phyloP scores from a whole-genome alignment of 2,113 vertebrate genomes.

The Callopanchax toddi region DNA sequence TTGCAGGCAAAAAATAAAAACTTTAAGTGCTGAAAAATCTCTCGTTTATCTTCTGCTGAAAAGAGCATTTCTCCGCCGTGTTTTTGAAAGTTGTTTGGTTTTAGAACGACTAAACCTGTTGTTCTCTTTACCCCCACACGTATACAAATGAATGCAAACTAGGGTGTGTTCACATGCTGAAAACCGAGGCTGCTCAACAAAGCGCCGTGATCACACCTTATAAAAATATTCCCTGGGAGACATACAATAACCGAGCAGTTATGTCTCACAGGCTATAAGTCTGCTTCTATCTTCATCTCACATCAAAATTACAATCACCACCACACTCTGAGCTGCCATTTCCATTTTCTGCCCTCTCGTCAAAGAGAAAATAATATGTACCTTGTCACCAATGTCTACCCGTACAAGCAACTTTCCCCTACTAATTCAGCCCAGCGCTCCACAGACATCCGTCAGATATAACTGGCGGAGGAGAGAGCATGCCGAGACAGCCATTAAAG shows the following conservation, averaged over 20 bases:
- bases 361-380: constrained; percentile 74
- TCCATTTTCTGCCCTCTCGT: constrained; percentile 71
- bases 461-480: constrained; percentile 67
- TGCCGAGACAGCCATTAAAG: constrained; percentile 79
- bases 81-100: constrained; percentile 8
- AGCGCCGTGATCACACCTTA: constrained; percentile 60
- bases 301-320: constrained; percentile 66
- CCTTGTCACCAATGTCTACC: constrained; percentile 68
- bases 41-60: not conserved
- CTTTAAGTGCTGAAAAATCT: constrained; percentile 3
- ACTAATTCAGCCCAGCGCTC: constrained; percentile 65
- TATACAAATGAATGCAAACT: constrained; percentile 49
- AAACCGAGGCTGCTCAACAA: constrained; percentile 31
- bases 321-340: constrained; percentile 53
- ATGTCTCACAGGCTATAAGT: constrained; percentile 41
- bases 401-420: constrained; percentile 65
- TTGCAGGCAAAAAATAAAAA: constrained; percentile 25
- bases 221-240: constrained; percentile 62
- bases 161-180: constrained; percentile 64
- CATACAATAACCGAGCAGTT: constrained; percentile 45
- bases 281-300: constrained; percentile 59
- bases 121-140: constrained; percentile 5
- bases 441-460: constrained; percentile 71
- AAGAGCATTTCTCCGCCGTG: not conserved
- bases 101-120: constrained; percentile 16